phyloP scores from a whole-genome alignment of 1,140 invertebrate genomes.

The Megalopta genalis region DNA sequence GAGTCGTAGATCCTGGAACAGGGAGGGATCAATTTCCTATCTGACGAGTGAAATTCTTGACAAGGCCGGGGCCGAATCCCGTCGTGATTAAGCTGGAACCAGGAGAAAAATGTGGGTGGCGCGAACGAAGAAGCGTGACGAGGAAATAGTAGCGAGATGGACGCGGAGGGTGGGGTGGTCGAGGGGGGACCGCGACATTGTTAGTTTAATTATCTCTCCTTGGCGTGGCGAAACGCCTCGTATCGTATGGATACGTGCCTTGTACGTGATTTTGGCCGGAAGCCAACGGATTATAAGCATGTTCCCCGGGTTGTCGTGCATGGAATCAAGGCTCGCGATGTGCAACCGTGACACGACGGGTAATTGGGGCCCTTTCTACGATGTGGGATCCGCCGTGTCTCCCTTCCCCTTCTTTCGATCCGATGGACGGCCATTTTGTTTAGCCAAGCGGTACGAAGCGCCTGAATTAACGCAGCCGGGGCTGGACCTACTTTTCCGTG shows the following conservation, averaged over 20 bases:
- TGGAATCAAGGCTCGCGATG: conserved; percentile 34
- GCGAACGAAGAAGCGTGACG: too few species aligned
- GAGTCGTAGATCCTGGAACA: background rate
- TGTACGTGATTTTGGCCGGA: conserved; percentile 53
- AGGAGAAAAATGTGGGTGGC: background rate
- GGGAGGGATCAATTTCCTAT: conserved; percentile 45
- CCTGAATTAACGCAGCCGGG: conserved; percentile 1
- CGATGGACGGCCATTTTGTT: background rate
- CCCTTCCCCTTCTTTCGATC: background rate
- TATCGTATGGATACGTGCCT: conserved; percentile 26
- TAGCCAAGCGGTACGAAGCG: too few species aligned
- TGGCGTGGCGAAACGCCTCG: conserved; percentile 41
- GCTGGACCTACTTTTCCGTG: background rate
- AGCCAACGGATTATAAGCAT: conserved; percentile 58
- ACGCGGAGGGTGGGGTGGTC: too few species aligned
- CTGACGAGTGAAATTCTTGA: conserved; percentile 19
- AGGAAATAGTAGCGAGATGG: too few species aligned
- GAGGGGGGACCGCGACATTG: conserved; percentile 46
- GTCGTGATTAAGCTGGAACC: conserved; percentile 49
- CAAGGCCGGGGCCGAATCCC: conserved; percentile 13
- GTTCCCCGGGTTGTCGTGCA: conserved; percentile 35
- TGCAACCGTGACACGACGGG: conserved; percentile 24
- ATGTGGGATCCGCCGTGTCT: too few species aligned
- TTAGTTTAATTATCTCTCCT: conserved; percentile 64
- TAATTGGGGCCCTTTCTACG: conserved; percentile 25